These are phyloP conservation scores for Amblyjoppa proteus DNA, from an alignment of 2,888 invertebrate genomes.

Conservation along the genomic window DNA sequence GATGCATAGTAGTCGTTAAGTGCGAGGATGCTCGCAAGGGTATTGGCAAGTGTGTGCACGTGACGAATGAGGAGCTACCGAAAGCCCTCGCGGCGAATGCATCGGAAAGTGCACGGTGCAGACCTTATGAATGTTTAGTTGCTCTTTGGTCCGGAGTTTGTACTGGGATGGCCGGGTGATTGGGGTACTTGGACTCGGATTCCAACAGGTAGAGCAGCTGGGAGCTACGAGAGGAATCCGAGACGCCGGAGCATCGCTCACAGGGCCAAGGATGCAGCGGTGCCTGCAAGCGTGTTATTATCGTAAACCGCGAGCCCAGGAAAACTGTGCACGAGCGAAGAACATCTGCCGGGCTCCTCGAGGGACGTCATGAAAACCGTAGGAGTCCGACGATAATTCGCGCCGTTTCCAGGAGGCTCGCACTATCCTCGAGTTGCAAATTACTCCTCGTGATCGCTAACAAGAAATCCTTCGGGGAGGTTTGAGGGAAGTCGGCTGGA, in stretches of 20 bases:
- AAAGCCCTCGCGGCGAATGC: slow-evolving; percentile 56
- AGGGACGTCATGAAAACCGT: slow-evolving; percentile 23
- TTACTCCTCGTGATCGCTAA: neutral
- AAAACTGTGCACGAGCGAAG: slow-evolving; percentile 20
- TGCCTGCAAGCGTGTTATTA: slow-evolving; percentile 37
- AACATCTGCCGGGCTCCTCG: slow-evolving; percentile 2
- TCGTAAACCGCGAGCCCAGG: slow-evolving; percentile 10
- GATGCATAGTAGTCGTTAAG: slow-evolving; percentile 39
- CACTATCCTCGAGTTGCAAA: neutral
- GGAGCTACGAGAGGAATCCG: slow-evolving; percentile 7
- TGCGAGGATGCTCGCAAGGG: slow-evolving; percentile 30
- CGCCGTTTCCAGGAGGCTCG: neutral
- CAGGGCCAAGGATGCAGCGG: slow-evolving; percentile 17
- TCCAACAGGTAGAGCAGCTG: slow-evolving; percentile 40
- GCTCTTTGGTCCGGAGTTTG: neutral
- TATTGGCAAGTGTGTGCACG: slow-evolving; percentile 42
- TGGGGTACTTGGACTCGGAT: neutral
- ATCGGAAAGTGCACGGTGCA: neutral
- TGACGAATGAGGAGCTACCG: slow-evolving; percentile 63
- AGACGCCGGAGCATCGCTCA: slow-evolving; percentile 1
- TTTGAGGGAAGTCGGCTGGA: neutral
- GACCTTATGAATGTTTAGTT: neutral
- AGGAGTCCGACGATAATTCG: neutral
- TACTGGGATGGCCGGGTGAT: neutral
- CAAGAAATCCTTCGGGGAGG: neutral